A percentile compares a stretch with the other conserved stretches of the same genome.
Conservation (phyloP, 2,113 vertebrate species). For the Cacatua alba region DNA sequence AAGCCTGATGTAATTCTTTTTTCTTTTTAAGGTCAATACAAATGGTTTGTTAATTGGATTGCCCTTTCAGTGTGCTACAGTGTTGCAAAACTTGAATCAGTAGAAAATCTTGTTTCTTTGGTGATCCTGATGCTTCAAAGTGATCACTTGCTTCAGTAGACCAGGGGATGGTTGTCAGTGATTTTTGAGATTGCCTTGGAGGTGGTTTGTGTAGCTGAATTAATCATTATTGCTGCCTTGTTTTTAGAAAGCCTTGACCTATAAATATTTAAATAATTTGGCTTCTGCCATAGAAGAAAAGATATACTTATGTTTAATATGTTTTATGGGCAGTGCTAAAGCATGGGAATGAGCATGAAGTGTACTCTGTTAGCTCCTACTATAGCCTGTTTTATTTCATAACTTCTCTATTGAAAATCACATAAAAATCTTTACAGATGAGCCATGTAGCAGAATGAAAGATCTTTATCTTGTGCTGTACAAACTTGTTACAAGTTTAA, state of each 20-base stretch:
- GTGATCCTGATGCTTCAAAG: neutral
- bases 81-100: neutral
- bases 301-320: neutral
- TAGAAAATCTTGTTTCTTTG: neutral
- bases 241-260: neutral
- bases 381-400: conserved; percentile 8
- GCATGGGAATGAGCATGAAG: neutral
- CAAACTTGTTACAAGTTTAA: conserved; percentile 5
- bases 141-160: rapidly evolving
- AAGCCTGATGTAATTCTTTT: neutral
- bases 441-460: neutral
- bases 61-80: neutral
- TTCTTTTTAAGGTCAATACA: neutral
- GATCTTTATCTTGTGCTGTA: neutral
- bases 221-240: neutral
- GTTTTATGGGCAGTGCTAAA: neutral
- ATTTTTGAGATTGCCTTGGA: neutral
- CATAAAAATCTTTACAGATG: conserved; percentile 45
- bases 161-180: neutral
- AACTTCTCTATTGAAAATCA: conserved; percentile 39
- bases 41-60: neutral
- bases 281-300: neutral
- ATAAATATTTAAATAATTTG: conserved; percentile 36
- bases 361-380: neutral
- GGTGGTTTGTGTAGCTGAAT: neutral